Conservation (phyloP, 2,797 vertebrate genomes). For the Ctenochaetus hawaiiensis region DNA sequence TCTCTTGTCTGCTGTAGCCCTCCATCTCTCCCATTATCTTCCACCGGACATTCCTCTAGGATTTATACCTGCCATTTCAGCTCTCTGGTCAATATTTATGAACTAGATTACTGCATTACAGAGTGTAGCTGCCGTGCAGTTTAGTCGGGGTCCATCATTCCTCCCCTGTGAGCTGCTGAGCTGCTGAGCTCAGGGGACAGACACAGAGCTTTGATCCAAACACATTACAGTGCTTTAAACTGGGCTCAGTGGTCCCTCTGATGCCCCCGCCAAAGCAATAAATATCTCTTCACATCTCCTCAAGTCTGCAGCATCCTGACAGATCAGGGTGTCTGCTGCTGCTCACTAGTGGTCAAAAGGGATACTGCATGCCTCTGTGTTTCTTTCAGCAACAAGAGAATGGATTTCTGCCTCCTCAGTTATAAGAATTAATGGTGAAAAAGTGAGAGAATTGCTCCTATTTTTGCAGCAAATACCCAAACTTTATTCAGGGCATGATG, state of each 20-base stretch:
- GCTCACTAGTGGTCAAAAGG: constrained; percentile 71
- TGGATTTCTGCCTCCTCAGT: too few species aligned
- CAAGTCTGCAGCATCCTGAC: constrained; percentile 44
- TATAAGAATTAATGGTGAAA: too few species aligned
- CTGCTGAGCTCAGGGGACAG: constrained; percentile 29
- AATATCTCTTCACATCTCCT: constrained; percentile 33
- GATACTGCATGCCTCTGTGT: constrained; percentile 45
- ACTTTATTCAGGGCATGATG: neutral
- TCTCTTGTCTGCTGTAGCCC: constrained; percentile 31
- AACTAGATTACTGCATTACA: constrained; percentile 76
- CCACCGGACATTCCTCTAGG: constrained; percentile 56
- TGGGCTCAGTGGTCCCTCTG: constrained; percentile 26
- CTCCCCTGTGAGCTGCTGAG: constrained; percentile 41
- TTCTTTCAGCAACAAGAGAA: neutral
- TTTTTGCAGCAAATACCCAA: neutral
- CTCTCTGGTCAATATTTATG: constrained; percentile 82
- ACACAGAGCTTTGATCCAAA: constrained; percentile 42
- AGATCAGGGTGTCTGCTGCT: constrained; percentile 49
- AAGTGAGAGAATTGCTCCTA: too few species aligned
- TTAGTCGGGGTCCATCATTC: constrained; percentile 61
- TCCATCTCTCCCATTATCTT: constrained; percentile 64
- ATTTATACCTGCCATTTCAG: constrained; percentile 77
- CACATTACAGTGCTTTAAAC: constrained; percentile 51
- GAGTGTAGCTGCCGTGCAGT: constrained; percentile 64
- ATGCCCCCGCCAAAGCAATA: constrained; percentile 36